A percentile compares a stretch with the other conserved stretches of the same genome.
Evolutionary conservation across 1,140 invertebrate genomes (phyloP).

Genomic region (Hylaeus volcanicus): DNA sequence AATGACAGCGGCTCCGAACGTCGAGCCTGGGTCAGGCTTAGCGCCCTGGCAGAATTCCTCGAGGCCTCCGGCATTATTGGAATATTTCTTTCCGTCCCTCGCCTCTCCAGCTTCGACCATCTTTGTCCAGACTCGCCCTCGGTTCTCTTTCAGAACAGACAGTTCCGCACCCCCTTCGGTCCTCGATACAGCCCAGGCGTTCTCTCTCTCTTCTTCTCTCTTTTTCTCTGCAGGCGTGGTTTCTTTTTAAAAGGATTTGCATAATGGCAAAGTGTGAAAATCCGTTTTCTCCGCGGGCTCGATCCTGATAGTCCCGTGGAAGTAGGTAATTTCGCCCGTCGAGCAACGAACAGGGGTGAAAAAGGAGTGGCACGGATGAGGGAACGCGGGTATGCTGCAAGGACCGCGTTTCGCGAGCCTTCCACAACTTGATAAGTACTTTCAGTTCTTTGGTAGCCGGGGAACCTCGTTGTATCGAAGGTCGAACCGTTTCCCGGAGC

Average conservation of each 20-base stretch:
- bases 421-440: slow-evolving; percentile 52
- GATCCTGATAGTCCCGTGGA: slow-evolving; percentile 64
- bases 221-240: slow-evolving; percentile 50
- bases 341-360: not conserved
- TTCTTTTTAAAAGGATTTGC: slow-evolving; percentile 70
- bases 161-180: not conserved
- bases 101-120: slow-evolving; percentile 13
- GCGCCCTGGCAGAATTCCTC: slow-evolving; percentile 49
- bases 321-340: slow-evolving; percentile 64
- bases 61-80: slow-evolving; percentile 60
- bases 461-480: slow-evolving; percentile 33
- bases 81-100: slow-evolving; percentile 59
- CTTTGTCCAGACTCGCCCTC: not conserved
- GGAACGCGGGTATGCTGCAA: slow-evolving; percentile 4
- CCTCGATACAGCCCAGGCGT: slow-evolving; percentile 30
- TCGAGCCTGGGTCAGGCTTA: slow-evolving; percentile 24
- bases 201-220: too few species aligned
- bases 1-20: slow-evolving; percentile 32
- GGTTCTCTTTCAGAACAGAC: not conserved
- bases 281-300: slow-evolving; percentile 68
- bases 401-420: slow-evolving; percentile 26
- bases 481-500: slow-evolving; percentile 27
- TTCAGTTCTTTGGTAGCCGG: slow-evolving; percentile 16
- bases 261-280: slow-evolving; percentile 72
- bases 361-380: slow-evolving; percentile 1